phyloP scores from a whole-genome alignment of 2,797 vertebrate species.

The Alcedo quadribrachys region DNA sequence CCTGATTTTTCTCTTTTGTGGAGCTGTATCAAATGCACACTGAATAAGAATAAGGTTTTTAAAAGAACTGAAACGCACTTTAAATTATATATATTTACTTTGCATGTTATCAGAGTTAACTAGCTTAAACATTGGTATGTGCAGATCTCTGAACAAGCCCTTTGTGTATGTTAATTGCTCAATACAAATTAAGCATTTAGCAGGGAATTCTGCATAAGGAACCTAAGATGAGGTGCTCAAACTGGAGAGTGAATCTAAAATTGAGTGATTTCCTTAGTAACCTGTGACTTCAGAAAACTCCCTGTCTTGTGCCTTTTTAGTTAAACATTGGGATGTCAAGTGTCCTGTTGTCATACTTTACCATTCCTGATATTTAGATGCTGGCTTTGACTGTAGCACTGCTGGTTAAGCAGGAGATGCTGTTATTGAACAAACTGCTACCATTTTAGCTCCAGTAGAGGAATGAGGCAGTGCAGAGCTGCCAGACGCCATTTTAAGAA shows the following conservation, averaged over 20 bases:
- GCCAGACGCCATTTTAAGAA: constrained; percentile 87
- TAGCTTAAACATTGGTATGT: neutral
- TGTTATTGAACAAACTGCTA: constrained; percentile 82
- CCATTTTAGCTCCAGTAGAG: constrained; percentile 85
- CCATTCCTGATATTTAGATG: constrained; percentile 75
- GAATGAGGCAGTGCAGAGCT: constrained; percentile 82
- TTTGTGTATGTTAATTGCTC: constrained; percentile 22
- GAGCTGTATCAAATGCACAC: neutral
- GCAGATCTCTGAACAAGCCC: neutral
- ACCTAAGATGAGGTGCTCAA: constrained; percentile 22
- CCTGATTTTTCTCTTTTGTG: neutral
- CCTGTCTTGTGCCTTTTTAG: constrained; percentile 65
- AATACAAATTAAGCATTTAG: constrained; percentile 13
- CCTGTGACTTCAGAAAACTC: constrained; percentile 78
- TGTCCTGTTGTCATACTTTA: constrained; percentile 71
- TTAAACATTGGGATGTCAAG: constrained; percentile 71
- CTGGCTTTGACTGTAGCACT: constrained; percentile 67
- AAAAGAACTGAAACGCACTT: neutral
- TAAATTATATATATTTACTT: neutral
- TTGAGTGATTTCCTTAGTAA: constrained; percentile 77
- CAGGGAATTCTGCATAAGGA: constrained; percentile 31
- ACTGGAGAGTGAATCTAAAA: constrained; percentile 59
- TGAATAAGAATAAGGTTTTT: constrained; percentile 14
- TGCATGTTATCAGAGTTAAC: neutral
- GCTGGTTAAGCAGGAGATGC: constrained; percentile 72